phyloP scores from a whole-genome alignment of 2,888 invertebrate species.

The Hofmannophila pseudospretella region DNA sequence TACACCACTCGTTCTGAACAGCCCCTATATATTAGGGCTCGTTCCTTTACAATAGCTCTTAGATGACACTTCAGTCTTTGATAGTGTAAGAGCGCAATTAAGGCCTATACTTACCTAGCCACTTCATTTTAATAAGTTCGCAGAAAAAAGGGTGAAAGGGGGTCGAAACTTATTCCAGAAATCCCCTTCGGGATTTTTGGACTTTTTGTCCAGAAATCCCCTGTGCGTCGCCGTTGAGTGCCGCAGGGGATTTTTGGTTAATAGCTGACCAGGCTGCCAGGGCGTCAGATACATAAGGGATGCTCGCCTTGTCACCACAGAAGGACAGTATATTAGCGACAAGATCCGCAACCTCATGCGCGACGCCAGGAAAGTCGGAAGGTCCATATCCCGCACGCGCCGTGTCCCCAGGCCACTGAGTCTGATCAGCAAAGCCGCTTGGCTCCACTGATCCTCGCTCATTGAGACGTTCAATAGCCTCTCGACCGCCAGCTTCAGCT shows the following conservation, averaged over 20 bases:
- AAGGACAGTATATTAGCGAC: background rate
- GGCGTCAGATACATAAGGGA: background rate
- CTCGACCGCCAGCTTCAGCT: background rate
- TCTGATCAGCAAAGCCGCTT: background rate
- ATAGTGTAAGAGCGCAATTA: background rate
- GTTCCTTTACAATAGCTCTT: conserved; percentile 3
- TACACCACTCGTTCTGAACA: conserved; percentile 9
- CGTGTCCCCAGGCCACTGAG: conserved; percentile 1
- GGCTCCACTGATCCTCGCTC: background rate
- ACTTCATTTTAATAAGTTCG: background rate
- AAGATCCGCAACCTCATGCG: background rate
- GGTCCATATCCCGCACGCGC: background rate
- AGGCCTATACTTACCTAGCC: too few species aligned
- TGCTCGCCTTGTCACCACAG: background rate
- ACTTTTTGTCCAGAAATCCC: too few species aligned
- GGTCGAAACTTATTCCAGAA: too few species aligned
- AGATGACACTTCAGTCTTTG: background rate
- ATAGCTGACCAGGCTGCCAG: background rate
- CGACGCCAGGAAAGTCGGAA: conserved; percentile 2
- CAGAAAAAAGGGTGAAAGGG: background rate
- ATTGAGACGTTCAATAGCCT: background rate
- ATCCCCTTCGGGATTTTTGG: too few species aligned
- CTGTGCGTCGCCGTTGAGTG: too few species aligned
- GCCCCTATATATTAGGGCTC: conserved; percentile 1
- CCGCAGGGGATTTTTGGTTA: too few species aligned